Evolutionary conservation across 2,888 invertebrate genomes (phyloP).

Genomic region (Catocala nupta): DNA sequence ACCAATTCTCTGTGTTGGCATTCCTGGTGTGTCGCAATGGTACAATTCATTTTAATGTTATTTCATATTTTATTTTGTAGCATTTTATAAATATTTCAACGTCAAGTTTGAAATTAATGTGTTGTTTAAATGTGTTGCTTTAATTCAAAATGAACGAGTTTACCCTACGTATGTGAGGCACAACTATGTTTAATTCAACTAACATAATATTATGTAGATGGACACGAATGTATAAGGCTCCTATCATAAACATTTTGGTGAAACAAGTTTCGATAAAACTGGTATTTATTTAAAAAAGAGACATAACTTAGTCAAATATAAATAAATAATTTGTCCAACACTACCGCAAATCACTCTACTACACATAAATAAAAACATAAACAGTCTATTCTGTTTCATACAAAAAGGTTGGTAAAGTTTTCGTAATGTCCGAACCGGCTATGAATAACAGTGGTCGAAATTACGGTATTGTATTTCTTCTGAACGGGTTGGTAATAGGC

Average conservation of each 20-base stretch:
- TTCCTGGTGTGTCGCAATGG: constrained; percentile 8
- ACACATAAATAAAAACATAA: constrained; percentile 39
- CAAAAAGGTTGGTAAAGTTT: constrained; percentile 41
- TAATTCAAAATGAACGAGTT: too few species aligned
- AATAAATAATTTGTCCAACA: constrained; percentile 28
- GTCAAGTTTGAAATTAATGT: too few species aligned
- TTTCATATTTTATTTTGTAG: too few species aligned
- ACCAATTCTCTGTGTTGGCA: constrained; percentile 27
- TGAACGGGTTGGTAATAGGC: constrained; percentile 79
- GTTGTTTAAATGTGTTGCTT: too few species aligned
- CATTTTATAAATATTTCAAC: too few species aligned
- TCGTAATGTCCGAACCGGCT: constrained; percentile 46
- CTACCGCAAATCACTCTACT: constrained; percentile 30
- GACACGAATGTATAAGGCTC: background rate
- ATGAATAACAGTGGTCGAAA: constrained; percentile 58
- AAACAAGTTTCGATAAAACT: constrained; percentile 1
- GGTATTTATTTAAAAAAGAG: constrained; percentile 7
- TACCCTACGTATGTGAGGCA: too few species aligned
- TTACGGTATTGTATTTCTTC: constrained; percentile 72
- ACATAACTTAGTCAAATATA: constrained; percentile 21
- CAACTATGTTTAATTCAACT: too few species aligned
- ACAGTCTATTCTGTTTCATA: constrained; percentile 39
- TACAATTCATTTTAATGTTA: too few species aligned
- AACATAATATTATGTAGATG: too few species aligned
- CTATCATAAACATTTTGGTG: background rate